phyloP scores from a whole-genome alignment of 2,888 invertebrate genomes.

The Macroteleia sp. region DNA sequence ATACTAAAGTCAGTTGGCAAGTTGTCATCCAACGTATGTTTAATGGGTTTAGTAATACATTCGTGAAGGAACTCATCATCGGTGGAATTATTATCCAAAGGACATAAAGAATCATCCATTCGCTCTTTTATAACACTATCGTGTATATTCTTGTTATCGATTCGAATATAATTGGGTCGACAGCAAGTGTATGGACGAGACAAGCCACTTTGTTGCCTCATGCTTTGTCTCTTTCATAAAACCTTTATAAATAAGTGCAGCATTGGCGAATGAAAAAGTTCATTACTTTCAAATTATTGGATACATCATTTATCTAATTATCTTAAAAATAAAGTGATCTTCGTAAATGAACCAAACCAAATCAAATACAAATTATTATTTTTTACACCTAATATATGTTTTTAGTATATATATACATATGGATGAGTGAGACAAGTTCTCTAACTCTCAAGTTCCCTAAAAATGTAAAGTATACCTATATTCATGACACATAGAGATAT shows the following conservation, averaged over 20 bases:
- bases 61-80: conserved; percentile 69
- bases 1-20: conserved; percentile 47
- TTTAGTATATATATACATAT: too few species aligned
- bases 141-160: conserved; percentile 68
- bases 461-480: too few species aligned
- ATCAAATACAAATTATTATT: too few species aligned
- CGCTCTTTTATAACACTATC: conserved; percentile 69
- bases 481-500: too few species aligned
- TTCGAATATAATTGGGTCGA: conserved; percentile 73
- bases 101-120: conserved; percentile 69
- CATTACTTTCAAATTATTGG: too few species aligned
- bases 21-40: conserved; percentile 64
- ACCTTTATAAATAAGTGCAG: conserved; percentile 60
- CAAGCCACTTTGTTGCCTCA: conserved; percentile 76
- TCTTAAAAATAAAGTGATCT: too few species aligned
- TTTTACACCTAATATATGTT: too few species aligned
- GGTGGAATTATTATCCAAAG: conserved; percentile 68
- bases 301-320: too few species aligned
- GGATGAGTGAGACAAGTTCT: too few species aligned
- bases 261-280: too few species aligned
- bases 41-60: conserved; percentile 60
- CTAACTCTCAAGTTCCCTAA: too few species aligned
- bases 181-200: conserved; percentile 69
- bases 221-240: conserved; percentile 69
- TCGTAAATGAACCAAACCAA: too few species aligned